Percentiles rank a stretch among this genome's conserved stretches.
Evolutionary conservation across 37 sponge, comb jelly and placozoan genomes (phyloP).

Genomic region (Cliona cf. orientalis): DNA sequence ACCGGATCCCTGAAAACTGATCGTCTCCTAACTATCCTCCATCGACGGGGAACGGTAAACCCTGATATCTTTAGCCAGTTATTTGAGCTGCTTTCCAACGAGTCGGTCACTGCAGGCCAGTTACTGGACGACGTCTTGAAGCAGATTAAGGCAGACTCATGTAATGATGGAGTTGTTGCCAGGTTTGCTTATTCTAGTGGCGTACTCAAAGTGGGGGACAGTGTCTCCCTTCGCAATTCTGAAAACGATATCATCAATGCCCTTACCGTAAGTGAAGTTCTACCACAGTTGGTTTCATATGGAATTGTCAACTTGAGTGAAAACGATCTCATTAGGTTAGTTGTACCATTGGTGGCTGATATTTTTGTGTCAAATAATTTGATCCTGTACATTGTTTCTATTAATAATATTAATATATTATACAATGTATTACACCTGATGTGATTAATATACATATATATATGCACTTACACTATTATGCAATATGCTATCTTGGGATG

Average conservation of each 20-base stretch:
- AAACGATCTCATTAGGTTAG: conserved; percentile 33
- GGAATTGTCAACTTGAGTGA: conserved; percentile 42
- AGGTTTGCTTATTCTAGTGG: conserved; percentile 5
- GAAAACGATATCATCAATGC: conserved; percentile 13
- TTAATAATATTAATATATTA: not conserved
- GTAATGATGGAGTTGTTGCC: not conserved
- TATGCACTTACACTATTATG: too few species aligned
- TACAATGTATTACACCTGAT: too few species aligned
- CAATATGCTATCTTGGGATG: too few species aligned
- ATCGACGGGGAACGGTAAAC: conserved; percentile 16
- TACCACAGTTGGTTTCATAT: conserved; percentile 46
- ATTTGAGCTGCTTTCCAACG: conserved; percentile 24
- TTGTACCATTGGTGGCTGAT: not conserved
- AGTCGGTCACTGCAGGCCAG: conserved; percentile 18
- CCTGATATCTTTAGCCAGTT: conserved; percentile 1
- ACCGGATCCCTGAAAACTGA: conserved; percentile 12
- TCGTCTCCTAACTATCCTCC: conserved; percentile 45
- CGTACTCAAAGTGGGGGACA: conserved; percentile 19
- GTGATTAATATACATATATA: too few species aligned
- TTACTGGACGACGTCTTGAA: conserved; percentile 5
- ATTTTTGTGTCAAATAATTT: not conserved
- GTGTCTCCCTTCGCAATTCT: not conserved
- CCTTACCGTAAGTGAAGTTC: conserved; percentile 28
- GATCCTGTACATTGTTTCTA: not conserved
- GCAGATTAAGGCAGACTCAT: conserved; percentile 3